phyloP scores from a whole-genome alignment of 2,888 invertebrate genomes.

The Parnassius mnemosyne region DNA sequence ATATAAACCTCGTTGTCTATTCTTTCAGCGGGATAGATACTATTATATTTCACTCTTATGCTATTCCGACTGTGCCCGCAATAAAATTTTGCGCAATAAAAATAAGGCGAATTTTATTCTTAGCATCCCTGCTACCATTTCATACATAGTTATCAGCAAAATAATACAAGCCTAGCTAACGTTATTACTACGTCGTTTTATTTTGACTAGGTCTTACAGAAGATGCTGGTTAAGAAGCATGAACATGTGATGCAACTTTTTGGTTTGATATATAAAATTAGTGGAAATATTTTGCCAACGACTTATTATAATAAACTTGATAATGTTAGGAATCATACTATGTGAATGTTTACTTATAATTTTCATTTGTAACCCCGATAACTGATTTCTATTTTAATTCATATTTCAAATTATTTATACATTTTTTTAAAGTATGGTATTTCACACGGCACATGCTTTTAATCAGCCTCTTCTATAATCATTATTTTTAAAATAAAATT shows the following conservation, averaged over 20 bases:
- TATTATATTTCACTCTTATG: slow-evolving; percentile 9
- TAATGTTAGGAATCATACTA: too few relatives aligned
- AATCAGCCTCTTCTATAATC: slow-evolving; percentile 47
- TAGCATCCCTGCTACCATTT: slow-evolving; percentile 21
- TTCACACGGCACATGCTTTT: slow-evolving; percentile 26
- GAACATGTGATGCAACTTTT: background rate
- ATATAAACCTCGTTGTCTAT: background rate
- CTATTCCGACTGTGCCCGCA: slow-evolving; percentile 26
- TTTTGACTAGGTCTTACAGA: slow-evolving; percentile 64
- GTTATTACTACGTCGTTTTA: slow-evolving; percentile 58
- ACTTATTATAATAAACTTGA: too few relatives aligned
- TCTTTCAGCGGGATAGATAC: background rate
- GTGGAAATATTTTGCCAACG: too few relatives aligned
- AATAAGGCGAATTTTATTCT: slow-evolving; percentile 24
- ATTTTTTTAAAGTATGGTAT: background rate
- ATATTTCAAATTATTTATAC: too few relatives aligned
- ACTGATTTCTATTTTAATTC: too few relatives aligned
- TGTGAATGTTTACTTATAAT: too few relatives aligned
- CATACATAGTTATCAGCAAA: slow-evolving; percentile 47
- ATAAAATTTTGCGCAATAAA: slow-evolving; percentile 22
- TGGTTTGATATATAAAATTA: too few relatives aligned
- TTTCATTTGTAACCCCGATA: too few relatives aligned
- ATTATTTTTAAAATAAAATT: slow-evolving; percentile 32
- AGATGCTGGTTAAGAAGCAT: slow-evolving; percentile 42
- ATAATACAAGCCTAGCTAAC: slow-evolving; percentile 56